A percentile compares a stretch with the other conserved stretches of the same genome.
Evolutionary conservation across 37 sponge, comb jelly and placozoan species (phyloP).

Genomic region (Beroe ovata): DNA sequence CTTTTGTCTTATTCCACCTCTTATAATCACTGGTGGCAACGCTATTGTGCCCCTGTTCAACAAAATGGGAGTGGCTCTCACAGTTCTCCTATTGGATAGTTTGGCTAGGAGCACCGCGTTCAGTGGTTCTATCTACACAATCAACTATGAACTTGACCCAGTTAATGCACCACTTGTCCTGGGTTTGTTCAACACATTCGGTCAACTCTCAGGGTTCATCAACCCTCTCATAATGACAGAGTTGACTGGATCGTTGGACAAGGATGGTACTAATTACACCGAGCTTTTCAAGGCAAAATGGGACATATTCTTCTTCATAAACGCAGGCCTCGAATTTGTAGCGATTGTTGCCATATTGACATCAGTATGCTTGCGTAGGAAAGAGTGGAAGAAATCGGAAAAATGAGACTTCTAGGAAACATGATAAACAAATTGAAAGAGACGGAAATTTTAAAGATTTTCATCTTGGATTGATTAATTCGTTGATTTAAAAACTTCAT

Average conservation of each 20-base stretch:
- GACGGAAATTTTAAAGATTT: too few relatives aligned
- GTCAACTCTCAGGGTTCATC: constrained; percentile 16
- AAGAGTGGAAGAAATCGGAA: constrained; percentile 8
- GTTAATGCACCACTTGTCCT: not conserved
- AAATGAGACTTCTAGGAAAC: too few relatives aligned
- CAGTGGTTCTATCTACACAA: constrained; percentile 18
- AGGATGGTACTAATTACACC: not conserved
- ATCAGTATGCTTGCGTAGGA: not conserved
- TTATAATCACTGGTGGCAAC: not conserved
- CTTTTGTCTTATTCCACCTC: not conserved
- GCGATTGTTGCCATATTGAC: not conserved
- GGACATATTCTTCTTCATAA: not conserved
- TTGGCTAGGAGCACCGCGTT: not conserved
- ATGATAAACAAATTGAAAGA: too few relatives aligned
- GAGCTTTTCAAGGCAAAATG: not conserved
- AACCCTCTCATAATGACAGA: not conserved
- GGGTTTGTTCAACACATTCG: not conserved
- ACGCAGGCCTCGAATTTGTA: not conserved
- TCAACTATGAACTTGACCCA: constrained; percentile 26
- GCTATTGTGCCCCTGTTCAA: not conserved
- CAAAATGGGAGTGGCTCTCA: not conserved
- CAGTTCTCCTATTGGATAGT: not conserved
- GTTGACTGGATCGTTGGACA: not conserved
- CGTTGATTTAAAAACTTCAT: too few relatives aligned
- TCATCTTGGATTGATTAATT: too few relatives aligned